Evolutionary conservation across 2,797 vertebrate species (phyloP), one percentile per base, ranked within the genome.

Genomic region (Sebastes iracundus): DNA sequence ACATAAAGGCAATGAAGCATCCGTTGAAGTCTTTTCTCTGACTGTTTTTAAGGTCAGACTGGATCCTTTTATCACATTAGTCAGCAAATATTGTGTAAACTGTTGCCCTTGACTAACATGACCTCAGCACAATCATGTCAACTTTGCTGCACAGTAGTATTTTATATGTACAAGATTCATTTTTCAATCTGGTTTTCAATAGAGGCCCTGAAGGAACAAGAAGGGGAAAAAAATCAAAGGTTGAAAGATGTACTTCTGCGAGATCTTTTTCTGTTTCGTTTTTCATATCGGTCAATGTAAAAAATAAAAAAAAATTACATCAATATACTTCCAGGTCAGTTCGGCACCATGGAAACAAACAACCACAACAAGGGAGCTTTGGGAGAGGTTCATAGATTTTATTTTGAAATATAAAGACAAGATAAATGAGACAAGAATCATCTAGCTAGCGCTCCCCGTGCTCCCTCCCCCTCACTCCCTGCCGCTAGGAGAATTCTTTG

Each of bases 401-500:
- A 53, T 53, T 53, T 53, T 11, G 20, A 53, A 53, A 22, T 22
- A 55, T 23, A 1, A 22, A 55, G 52, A 55, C n/a, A 25, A 56
- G 53, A 56, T 2, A 56, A 25, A 56, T 25, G 5, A 56, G 22
- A 7, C 22, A 56, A 23, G 2, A 56, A 56, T 25, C 0, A 23
- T 22, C 53, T 53, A 10, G 52, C 7, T 23, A 13, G 53, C 11
- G 5, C 16, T 38, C 35, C 12, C 35, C 12, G 4, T 38, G 35
- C 35, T 38, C 35, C 35, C 35, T 38, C 35, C 35, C 4, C 4
- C 12, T 38, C 35, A 13, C 35, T 38, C 35, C 35, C 35, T 38
- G 12, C 35, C 5, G 5, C 1, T 38, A 38, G 1, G 35, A 5
- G 35, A 13, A 1, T 5, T 38, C 35, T 38, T 5, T 1, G 0